Evolutionary conservation across 2,797 vertebrate species (phyloP).

Genomic region (Chloroceryle inda): DNA sequence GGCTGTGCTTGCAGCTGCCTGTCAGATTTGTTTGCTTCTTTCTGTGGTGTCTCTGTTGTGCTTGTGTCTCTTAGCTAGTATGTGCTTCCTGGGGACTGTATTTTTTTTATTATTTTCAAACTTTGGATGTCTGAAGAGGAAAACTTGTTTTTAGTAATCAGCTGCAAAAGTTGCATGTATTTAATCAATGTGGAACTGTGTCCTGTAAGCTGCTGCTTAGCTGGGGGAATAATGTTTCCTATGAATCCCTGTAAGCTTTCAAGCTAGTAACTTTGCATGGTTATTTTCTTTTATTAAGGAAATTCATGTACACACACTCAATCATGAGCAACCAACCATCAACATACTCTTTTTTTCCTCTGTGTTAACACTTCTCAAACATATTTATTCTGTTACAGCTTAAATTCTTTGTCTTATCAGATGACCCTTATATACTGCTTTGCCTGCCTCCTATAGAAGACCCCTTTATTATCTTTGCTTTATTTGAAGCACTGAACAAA

Average conservation of each 20-base stretch:
- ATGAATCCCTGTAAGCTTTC: background rate
- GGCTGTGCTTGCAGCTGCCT: background rate
- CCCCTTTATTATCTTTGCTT: background rate
- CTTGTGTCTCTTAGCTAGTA: background rate
- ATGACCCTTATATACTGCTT: background rate
- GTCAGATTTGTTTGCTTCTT: background rate
- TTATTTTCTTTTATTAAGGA: background rate
- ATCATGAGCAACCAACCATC: background rate
- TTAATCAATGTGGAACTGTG: background rate
- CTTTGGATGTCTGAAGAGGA: background rate
- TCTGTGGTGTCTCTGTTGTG: background rate
- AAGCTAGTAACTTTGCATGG: background rate
- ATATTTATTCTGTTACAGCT: background rate
- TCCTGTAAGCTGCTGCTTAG: background rate
- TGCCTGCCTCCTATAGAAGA: background rate
- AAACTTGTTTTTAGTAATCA: background rate
- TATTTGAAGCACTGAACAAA: background rate
- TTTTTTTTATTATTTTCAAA: background rate
- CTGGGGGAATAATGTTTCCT: background rate
- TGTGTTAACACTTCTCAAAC: background rate
- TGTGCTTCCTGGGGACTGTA: background rate
- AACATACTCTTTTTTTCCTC: background rate
- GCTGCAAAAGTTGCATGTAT: background rate
- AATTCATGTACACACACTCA: background rate
- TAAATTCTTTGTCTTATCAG: conserved; percentile 18